Evolutionary conservation across 23 tunicate genomes (phyloP).

Genomic region (Styela plicata): DNA sequence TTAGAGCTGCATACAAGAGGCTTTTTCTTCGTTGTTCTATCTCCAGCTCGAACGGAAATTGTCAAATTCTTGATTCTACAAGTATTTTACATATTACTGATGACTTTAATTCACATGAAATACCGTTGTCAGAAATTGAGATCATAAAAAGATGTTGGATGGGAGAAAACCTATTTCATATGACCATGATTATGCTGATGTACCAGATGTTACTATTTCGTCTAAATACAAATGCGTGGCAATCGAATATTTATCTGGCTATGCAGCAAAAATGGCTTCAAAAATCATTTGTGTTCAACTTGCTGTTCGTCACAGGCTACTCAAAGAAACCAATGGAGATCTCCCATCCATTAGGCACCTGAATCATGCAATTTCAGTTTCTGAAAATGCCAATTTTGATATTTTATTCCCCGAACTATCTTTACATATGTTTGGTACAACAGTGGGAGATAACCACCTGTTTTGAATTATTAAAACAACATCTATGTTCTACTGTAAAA

Average conservation of each 20-base stretch:
- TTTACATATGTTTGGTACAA: too few species aligned
- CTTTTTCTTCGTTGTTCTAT: constrained; percentile 3
- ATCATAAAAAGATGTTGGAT: not conserved
- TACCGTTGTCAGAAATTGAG: not conserved
- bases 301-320: too few species aligned
- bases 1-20: constrained; percentile 1
- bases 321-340: too few species aligned
- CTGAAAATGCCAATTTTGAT: too few species aligned
- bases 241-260: not conserved
- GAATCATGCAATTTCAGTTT: too few species aligned
- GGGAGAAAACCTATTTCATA: not conserved
- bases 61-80: not conserved
- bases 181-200: not conserved
- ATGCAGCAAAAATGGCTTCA: not conserved
- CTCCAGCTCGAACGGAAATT: not conserved
- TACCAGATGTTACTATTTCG: not conserved
- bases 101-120: not conserved
- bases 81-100: not conserved
- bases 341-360: too few species aligned
- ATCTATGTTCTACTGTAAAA: too few species aligned
- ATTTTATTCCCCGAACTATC: too few species aligned
- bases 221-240: not conserved
- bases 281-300: too few species aligned
- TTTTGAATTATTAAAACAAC: too few species aligned
- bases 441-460: too few species aligned